Percentiles rank a stretch among this genome's conserved stretches.
Conservation (phyloP, 2,888 invertebrate genomes). For the Drosophila neonasuta region DNA sequence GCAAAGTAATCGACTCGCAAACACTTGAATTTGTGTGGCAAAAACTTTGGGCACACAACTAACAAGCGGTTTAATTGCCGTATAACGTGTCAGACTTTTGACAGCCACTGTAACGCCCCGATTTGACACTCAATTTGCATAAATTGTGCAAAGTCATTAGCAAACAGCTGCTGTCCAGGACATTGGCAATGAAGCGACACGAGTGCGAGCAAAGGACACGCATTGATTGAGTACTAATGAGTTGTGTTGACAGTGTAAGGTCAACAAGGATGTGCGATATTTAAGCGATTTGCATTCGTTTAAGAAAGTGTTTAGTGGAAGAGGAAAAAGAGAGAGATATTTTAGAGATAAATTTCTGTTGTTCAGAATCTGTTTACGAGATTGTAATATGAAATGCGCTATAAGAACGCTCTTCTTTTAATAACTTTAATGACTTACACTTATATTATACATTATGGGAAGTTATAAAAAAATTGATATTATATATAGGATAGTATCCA, state of each 20-base stretch:
- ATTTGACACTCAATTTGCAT: constrained; percentile 61
- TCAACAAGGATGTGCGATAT: constrained; percentile 21
- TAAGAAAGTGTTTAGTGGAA: background rate
- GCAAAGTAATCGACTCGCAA: background rate
- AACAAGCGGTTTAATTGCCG: constrained; percentile 38
- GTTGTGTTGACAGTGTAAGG: constrained; percentile 53
- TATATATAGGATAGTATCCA: too few relatives aligned
- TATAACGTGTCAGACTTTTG: constrained; percentile 35
- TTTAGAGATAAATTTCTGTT: background rate
- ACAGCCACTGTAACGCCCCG: constrained; percentile 30
- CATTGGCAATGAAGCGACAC: constrained; percentile 15
- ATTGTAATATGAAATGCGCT: too few relatives aligned
- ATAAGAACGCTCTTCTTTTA: too few relatives aligned
- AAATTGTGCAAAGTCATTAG: constrained; percentile 64
- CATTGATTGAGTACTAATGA: constrained; percentile 47
- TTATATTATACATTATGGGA: too few relatives aligned
- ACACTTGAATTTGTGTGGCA: constrained; percentile 7
- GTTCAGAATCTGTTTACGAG: background rate
- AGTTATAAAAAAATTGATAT: too few relatives aligned
- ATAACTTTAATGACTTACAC: too few relatives aligned
- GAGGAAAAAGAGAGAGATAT: background rate
- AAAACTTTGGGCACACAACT: constrained; percentile 2
- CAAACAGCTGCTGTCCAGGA: constrained; percentile 30
- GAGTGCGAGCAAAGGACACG: constrained; percentile 10
- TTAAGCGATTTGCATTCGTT: background rate